A percentile compares a stretch with the other conserved stretches of the same genome.
Evolutionary conservation across 1,140 invertebrate genomes (phyloP).

Genomic region (Cydia fagiglandana): DNA sequence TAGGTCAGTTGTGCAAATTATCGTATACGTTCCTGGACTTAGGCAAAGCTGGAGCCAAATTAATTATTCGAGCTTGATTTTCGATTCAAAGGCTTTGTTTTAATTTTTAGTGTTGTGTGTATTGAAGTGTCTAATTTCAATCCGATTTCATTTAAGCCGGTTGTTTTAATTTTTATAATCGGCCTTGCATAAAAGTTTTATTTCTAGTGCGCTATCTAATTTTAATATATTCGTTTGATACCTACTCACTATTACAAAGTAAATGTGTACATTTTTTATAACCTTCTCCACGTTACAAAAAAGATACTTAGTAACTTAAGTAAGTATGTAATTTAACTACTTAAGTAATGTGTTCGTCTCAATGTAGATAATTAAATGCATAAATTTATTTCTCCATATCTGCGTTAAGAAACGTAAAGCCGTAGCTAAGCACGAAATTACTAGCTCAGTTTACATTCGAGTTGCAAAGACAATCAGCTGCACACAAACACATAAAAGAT

Average conservation of each 20-base stretch:
- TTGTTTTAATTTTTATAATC: background rate
- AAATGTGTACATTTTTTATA: background rate
- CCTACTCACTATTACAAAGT: background rate
- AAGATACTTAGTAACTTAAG: no score
- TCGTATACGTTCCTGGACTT: conserved; percentile 1
- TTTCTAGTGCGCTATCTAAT: background rate
- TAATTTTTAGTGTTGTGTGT: background rate
- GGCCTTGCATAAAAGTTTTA: background rate
- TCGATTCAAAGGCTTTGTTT: background rate
- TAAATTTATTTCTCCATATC: no score
- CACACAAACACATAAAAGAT: conserved; percentile 48
- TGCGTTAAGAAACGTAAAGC: no score
- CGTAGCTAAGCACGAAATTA: no score
- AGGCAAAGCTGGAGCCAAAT: background rate
- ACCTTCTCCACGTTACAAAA: background rate
- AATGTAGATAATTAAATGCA: no score
- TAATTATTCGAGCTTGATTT: background rate
- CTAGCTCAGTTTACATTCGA: conserved; percentile 5
- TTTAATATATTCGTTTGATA: background rate
- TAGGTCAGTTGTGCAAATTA: conserved; percentile 14
- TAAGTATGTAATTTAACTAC: no score
- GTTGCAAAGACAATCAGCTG: conserved; percentile 33
- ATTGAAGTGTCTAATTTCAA: background rate
- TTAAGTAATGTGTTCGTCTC: no score
- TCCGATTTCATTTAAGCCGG: background rate